Evolutionary conservation across 35 echinoderm and acorn worm genomes (phyloP).

Genomic region (Stichopus chloronotus): DNA sequence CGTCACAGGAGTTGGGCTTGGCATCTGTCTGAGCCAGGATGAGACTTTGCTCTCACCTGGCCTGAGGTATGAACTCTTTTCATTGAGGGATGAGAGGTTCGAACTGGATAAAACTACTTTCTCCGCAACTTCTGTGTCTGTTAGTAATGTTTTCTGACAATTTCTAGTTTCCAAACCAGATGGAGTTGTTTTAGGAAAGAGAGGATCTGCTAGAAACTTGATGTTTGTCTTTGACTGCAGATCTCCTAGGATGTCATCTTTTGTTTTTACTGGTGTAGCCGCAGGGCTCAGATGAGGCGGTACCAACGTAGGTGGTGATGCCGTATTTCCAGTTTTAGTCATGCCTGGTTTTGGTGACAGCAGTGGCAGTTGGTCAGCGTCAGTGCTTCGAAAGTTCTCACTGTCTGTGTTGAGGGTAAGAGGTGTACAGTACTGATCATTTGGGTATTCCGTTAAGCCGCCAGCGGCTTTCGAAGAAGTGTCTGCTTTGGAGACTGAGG

Average conservation of each 20-base stretch:
- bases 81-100: slow-evolving; percentile 30
- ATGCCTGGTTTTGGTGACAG: slow-evolving; percentile 76
- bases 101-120: slow-evolving; percentile 19
- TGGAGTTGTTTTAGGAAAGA: slow-evolving; percentile 24
- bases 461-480: slow-evolving; percentile 43
- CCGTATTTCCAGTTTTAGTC: slow-evolving; percentile 68
- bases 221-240: neutral
- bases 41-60: slow-evolving; percentile 44
- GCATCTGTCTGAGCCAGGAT: slow-evolving; percentile 57
- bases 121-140: slow-evolving; percentile 12
- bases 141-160: slow-evolving; percentile 10
- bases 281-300: slow-evolving; percentile 83
- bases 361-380: slow-evolving; percentile 74
- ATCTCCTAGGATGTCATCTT: slow-evolving; percentile 23
- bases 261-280: slow-evolving; percentile 73
- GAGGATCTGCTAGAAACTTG: slow-evolving; percentile 22
- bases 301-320: slow-evolving; percentile 71
- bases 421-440: slow-evolving; percentile 55
- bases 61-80: slow-evolving; percentile 55
- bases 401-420: slow-evolving; percentile 36
- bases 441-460: neutral
- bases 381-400: slow-evolving; percentile 28
- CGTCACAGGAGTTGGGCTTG: slow-evolving; percentile 42
- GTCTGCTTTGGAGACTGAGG: neutral
- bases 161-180: slow-evolving; percentile 9